Evolutionary conservation across 35 echinoderm and acorn worm species (phyloP), one percentile per base, ranked within the genome.

Genomic region (Nesometra sesokonis): DNA sequence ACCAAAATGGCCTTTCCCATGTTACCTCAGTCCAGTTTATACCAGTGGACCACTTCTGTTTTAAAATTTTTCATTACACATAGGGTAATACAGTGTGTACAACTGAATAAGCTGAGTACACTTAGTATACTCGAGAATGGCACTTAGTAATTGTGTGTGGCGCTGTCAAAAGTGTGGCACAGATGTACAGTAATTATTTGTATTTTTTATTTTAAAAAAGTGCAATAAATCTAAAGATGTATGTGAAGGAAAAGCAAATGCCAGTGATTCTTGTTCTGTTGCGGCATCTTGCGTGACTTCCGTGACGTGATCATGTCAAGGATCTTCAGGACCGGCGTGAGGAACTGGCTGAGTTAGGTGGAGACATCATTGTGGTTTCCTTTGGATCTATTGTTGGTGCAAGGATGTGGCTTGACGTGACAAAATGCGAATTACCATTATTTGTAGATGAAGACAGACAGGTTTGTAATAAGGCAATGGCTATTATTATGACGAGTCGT

Each of bases 201-300:
- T 43, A 43, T 43, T 43, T 43, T 43, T 4, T 43, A 15, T 43
- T 43, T 43, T 15, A 43, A 43, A 43, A 43, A 32, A 89, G 78
- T 86, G 21, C 11, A 84, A 35, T 31, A 19, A 80, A 77, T 29
- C 35, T 86, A 3, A 57, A 29, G 5, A 43, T 36, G 11, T 93
- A 80, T 33, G 84, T 86, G 39, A 82, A 89, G 36, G 88, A 57
- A 33, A 82, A 78, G 2, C 17, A 31, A 36, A 88, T 37, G 47
- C 80, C 52, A 67, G 9, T 93, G 8, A 43, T 88, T 5, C 82
- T 92, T 4, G 77, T 93, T 29, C 80, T 95, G 4, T 84, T 95
- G 43, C 93, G 93, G 27, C 93, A 95, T 77, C 92, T 95, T 87
- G 90, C 93, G 35, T 95, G 93, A 95, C 87, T 86, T 35, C 93